Evolutionary conservation across 2,888 invertebrate genomes (phyloP), one percentile per base, ranked within the genome.

Genomic region (Branchellion lobata): DNA sequence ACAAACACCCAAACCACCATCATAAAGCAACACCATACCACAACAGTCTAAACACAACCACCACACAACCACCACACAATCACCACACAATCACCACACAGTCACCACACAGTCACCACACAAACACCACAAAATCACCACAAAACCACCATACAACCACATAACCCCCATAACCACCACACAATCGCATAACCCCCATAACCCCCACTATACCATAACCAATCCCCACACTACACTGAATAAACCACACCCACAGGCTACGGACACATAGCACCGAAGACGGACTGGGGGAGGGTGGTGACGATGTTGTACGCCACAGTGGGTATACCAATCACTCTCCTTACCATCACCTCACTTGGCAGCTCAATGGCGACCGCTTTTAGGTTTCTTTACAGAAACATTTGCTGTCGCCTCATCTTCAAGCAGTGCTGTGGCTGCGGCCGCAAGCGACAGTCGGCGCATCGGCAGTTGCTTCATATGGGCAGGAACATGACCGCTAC

Each of bases 371-470:
- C 87, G n/a, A 85, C 85, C n/a, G 86, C 86, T 51, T 87, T 87
- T 84, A 84, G 86, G 51, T 83, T 91, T 85, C 91, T 92, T 80
- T 92, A 92, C 84, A 84, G 84, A 21, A 85, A 85, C 81, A 84
- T 87, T 29, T 87, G 85, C 80, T 87, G 87, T 81, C 86, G 86
- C 0, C 79, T 86, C 29, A 86, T 81, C 81, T 83, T 82, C 79
- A 53, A 73, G 21, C 81, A 80, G 79, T 81, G 82, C 75, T 51
- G 27, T 5, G 61, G 75, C 24, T 24, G 27, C 29, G 31, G 78
- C 51, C 29, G 69, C 21, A 57, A 74, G 21, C 29, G 29, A n/a
- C 36, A 27, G 1, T 79, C 79, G 2, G 75, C 75, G 24, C n/a
- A 27, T 2, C 51, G 75, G 0, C 29, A 53, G 53, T 21, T 75